Percentiles rank a stretch among this genome's conserved stretches.
Evolutionary conservation across 2,888 invertebrate species (phyloP).

Genomic region (Euplexia lucipara): DNA sequence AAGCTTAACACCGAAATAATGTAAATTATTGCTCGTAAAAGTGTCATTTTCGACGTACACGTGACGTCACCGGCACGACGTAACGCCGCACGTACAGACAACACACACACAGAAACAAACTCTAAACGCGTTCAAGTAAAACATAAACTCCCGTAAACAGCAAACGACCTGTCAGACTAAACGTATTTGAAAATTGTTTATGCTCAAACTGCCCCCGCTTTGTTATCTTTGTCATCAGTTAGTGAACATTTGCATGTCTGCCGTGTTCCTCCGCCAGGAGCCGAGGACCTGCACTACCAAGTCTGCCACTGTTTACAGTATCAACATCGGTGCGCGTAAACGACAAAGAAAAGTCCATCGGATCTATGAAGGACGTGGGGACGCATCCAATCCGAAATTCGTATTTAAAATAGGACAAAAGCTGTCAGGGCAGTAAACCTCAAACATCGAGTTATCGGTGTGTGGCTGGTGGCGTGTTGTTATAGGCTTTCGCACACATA

Average conservation of each 20-base stretch:
- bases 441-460: conserved; percentile 78
- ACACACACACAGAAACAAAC: conserved; percentile 66
- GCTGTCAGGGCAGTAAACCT: conserved; percentile 90
- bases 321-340: conserved; percentile 57
- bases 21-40: conserved; percentile 91
- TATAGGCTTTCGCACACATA: conserved; percentile 82
- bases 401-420: conserved; percentile 89
- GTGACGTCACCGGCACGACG: conserved; percentile 83
- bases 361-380: conserved; percentile 74
- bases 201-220: conserved; percentile 80
- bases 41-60: conserved; percentile 89
- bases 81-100: conserved; percentile 67
- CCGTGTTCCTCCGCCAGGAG: conserved; percentile 64
- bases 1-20: conserved; percentile 89
- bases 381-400: conserved; percentile 81
- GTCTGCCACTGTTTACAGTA: conserved; percentile 62
- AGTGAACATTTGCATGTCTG: conserved; percentile 82
- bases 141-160: conserved; percentile 65
- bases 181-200: conserved; percentile 79
- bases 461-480: conserved; percentile 71
- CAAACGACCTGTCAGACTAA: conserved; percentile 63
- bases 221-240: conserved; percentile 85
- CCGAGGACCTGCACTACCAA: conserved; percentile 61
- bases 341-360: conserved; percentile 61
- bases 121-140: conserved; percentile 64